These are phyloP conservation scores for Rugalucina vietnamica DNA, from an alignment of 2,888 invertebrate genomes.

Conservation along the genomic window DNA sequence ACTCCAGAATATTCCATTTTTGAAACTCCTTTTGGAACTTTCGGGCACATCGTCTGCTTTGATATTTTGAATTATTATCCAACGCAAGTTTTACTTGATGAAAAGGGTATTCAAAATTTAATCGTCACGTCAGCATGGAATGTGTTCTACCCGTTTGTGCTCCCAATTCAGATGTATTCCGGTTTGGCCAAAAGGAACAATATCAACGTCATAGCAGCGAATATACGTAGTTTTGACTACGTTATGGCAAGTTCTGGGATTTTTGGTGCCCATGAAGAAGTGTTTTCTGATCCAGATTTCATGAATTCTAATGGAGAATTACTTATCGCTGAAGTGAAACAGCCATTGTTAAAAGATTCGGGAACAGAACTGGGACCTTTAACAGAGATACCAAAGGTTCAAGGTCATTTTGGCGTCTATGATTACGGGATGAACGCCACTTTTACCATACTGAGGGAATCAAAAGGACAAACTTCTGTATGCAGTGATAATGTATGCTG, in stretches of 20 bases:
- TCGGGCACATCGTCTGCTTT: slow-evolving; percentile 92
- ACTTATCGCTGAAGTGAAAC: slow-evolving; percentile 61
- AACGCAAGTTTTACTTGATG: slow-evolving; percentile 86
- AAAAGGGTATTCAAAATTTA: slow-evolving; percentile 87
- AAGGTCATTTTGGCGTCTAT: slow-evolving; percentile 13
- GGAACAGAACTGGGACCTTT: slow-evolving; percentile 11
- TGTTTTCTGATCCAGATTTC: slow-evolving; percentile 55
- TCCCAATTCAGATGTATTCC: slow-evolving; percentile 86
- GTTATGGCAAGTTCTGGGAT: slow-evolving; percentile 88
- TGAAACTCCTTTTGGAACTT: slow-evolving; percentile 74
- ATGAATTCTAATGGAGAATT: slow-evolving; percentile 51
- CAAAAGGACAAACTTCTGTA: not conserved
- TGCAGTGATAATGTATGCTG: slow-evolving; percentile 43
- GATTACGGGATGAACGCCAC: slow-evolving; percentile 48
- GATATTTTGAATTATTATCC: slow-evolving; percentile 91
- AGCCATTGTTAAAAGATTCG: not conserved
- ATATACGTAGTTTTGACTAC: slow-evolving; percentile 87
- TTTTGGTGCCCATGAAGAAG: slow-evolving; percentile 83
- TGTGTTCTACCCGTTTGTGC: slow-evolving; percentile 88
- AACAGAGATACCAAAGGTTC: not conserved
- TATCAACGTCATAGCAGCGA: slow-evolving; percentile 89
- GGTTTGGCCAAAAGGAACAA: slow-evolving; percentile 86
- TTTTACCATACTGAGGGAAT: slow-evolving; percentile 26
- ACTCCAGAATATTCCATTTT: slow-evolving; percentile 66
- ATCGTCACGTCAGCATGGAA: slow-evolving; percentile 91